Percentiles rank a stretch among this genome's conserved stretches.
These are phyloP conservation scores for Trachelipus rathkii DNA, from an alignment of 1,140 invertebrate genomes.

Conservation along the genomic window DNA sequence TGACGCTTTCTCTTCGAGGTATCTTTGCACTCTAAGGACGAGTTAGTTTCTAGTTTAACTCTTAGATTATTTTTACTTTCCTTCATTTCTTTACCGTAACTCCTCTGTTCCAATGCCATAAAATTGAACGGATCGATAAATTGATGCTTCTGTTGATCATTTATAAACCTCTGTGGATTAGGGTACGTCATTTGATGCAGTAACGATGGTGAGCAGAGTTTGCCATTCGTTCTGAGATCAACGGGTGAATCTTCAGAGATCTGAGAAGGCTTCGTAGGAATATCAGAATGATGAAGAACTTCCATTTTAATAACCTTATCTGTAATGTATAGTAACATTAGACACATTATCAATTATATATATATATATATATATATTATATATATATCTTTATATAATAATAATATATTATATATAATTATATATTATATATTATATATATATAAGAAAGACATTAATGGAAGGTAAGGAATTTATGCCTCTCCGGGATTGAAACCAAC, in stretches of 20 bases:
- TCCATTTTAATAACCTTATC: neutral
- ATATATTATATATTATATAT: conserved; percentile 1
- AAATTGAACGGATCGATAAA: no score
- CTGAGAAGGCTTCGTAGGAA: neutral
- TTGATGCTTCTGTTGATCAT: no score
- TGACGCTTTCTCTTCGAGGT: neutral
- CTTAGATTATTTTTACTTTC: no score
- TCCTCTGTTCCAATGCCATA: no score
- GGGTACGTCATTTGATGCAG: neutral
- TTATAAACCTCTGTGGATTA: neutral
- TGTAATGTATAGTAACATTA: neutral
- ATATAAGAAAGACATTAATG: no score
- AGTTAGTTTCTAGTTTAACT: neutral
- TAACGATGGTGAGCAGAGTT: neutral
- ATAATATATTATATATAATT: conserved; percentile 3
- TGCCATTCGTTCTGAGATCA: neutral
- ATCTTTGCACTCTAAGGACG: neutral
- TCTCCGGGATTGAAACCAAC: no score
- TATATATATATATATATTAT: conserved; percentile 1
- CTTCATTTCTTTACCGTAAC: no score
- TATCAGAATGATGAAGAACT: neutral
- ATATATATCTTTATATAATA: conserved; percentile 3
- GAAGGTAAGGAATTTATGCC: no score
- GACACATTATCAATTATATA: neutral
- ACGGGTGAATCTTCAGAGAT: neutral